Evolutionary conservation across 2,113 vertebrate genomes (phyloP).

Genomic region (Dicerorhinus sumatrensis): DNA sequence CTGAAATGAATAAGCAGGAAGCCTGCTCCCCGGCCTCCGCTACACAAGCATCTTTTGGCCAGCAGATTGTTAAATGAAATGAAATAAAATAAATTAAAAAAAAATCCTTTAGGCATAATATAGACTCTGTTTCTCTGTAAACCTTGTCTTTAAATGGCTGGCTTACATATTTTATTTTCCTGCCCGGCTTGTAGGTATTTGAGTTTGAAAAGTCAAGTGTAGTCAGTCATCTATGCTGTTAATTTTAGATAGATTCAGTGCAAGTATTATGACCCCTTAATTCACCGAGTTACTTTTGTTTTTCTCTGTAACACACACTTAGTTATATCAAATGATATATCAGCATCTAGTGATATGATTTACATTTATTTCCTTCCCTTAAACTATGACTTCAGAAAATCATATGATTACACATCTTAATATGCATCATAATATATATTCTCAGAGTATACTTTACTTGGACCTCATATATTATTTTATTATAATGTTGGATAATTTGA

Average conservation of each 20-base stretch:
- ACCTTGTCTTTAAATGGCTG: neutral
- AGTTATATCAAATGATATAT: neutral
- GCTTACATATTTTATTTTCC: neutral
- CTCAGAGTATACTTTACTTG: neutral
- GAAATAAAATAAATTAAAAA: neutral
- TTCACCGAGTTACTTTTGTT: neutral
- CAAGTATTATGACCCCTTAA: neutral
- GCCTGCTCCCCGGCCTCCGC: neutral
- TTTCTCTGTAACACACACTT: neutral
- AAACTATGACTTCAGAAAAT: neutral
- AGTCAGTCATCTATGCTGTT: neutral
- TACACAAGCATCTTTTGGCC: neutral
- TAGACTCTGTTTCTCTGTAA: neutral
- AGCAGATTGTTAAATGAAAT: neutral
- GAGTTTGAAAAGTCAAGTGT: neutral
- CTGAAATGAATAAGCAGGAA: neutral
- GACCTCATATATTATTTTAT: neutral
- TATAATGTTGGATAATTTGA: neutral
- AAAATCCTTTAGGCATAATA: neutral
- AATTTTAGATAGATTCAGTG: neutral
- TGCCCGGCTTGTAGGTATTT: neutral
- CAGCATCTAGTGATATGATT: neutral
- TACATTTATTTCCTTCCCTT: neutral
- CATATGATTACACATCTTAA: neutral
- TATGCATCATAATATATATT: neutral